These are phyloP conservation scores for Daubentonia madagascariensis DNA, from an alignment of 2,113 vertebrate genomes.

Conservation along the genomic window DNA sequence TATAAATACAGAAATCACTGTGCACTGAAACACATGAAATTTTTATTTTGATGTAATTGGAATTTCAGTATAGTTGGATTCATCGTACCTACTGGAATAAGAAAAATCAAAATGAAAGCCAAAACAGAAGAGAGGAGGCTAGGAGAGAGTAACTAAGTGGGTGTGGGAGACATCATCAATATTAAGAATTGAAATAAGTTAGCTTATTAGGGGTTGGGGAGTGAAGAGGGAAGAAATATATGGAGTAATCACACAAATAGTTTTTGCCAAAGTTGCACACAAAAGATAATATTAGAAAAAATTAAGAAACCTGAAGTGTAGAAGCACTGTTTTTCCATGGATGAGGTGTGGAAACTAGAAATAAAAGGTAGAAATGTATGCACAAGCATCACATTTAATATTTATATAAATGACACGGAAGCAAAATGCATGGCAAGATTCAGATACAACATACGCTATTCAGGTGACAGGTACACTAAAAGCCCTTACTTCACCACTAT, in stretches of 20 bases:
- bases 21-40: background rate
- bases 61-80: background rate
- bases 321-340: background rate
- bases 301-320: background rate
- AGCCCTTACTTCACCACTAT: too few species aligned
- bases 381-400: background rate
- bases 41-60: background rate
- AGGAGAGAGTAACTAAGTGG: background rate
- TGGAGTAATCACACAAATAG: background rate
- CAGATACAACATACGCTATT: background rate
- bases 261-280: background rate
- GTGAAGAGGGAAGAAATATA: background rate
- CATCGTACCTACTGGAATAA: background rate
- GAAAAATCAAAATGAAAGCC: background rate
- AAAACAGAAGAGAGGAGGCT: background rate
- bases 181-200: background rate
- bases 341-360: background rate
- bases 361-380: background rate
- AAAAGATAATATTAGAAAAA: background rate
- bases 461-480: too few species aligned
- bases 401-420: background rate
- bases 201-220: background rate
- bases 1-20: background rate
- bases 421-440: background rate
- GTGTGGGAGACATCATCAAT: background rate